Evolutionary conservation across 2,888 invertebrate species (phyloP).

Genomic region (Cyclophora punctaria): DNA sequence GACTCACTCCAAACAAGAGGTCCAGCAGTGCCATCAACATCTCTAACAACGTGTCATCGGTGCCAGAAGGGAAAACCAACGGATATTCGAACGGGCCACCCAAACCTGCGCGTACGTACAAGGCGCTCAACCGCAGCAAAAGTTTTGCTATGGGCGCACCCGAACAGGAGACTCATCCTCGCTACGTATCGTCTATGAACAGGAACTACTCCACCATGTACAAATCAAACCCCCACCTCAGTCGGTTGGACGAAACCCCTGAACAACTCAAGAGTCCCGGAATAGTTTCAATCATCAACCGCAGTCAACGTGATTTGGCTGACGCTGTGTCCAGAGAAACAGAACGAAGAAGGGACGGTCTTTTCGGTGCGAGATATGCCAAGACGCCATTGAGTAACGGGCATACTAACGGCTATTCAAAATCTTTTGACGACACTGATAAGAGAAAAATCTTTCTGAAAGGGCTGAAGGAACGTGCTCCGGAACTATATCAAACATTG

Average conservation of each 20-base stretch:
- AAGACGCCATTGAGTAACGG: constrained; percentile 72
- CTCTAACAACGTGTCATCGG: constrained; percentile 59
- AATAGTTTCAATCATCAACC: constrained; percentile 88
- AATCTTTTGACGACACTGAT: constrained; percentile 68
- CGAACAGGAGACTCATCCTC: constrained; percentile 65
- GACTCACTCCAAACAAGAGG: constrained; percentile 70
- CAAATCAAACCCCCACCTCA: constrained; percentile 86
- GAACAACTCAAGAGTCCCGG: constrained; percentile 88
- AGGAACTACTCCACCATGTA: constrained; percentile 77
- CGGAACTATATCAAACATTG: constrained; percentile 81
- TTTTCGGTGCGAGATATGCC: constrained; percentile 73
- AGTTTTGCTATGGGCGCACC: constrained; percentile 88
- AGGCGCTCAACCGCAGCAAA: constrained; percentile 85
- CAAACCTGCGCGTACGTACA: constrained; percentile 87
- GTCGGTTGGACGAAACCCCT: constrained; percentile 80
- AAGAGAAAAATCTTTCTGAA: constrained; percentile 81
- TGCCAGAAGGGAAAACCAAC: constrained; percentile 58
- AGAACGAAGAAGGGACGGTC: constrained; percentile 67
- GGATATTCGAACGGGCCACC: constrained; percentile 77
- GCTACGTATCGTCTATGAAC: constrained; percentile 63
- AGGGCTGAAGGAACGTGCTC: constrained; percentile 80
- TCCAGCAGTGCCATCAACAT: constrained; percentile 80
- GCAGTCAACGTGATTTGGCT: constrained; percentile 86
- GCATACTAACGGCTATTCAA: constrained; percentile 59
- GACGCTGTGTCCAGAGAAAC: constrained; percentile 75